These are phyloP conservation scores for Xanthorhoe designata DNA, from an alignment of 2,888 invertebrate genomes.

Conservation along the genomic window DNA sequence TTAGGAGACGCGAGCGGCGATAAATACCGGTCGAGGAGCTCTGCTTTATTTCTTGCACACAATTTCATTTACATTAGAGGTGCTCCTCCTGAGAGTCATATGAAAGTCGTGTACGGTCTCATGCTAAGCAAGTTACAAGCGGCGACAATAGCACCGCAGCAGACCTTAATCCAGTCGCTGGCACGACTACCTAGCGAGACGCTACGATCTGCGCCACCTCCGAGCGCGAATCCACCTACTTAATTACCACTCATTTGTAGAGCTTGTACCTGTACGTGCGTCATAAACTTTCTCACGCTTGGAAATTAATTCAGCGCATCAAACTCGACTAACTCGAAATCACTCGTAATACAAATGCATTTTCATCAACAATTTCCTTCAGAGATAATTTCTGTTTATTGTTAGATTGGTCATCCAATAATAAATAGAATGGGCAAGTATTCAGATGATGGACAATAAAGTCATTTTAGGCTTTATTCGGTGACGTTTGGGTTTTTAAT, in stretches of 20 bases:
- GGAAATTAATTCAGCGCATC: conserved; percentile 69
- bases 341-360: conserved; percentile 42
- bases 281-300: conserved; percentile 72
- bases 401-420: background rate
- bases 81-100: conserved; percentile 78
- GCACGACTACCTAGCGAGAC: conserved; percentile 61
- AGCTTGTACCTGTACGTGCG: conserved; percentile 74
- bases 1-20: conserved; percentile 79
- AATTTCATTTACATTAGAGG: conserved; percentile 85
- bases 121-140: conserved; percentile 81
- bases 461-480: conserved; percentile 23
- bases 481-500: conserved; percentile 47
- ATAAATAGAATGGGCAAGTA: background rate
- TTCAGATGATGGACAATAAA: background rate
- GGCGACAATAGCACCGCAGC: conserved; percentile 68
- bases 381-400: background rate
- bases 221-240: conserved; percentile 68
- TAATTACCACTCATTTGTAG: conserved; percentile 82
- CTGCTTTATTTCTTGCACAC: conserved; percentile 83
- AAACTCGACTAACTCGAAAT: conserved; percentile 51
- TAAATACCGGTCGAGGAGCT: conserved; percentile 79
- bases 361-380: conserved; percentile 16
- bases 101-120: conserved; percentile 80
- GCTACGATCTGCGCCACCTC: conserved; percentile 44
- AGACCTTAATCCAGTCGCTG: conserved; percentile 77